phyloP scores from a whole-genome alignment of 2,797 vertebrate species.

The Siniperca obscura region DNA sequence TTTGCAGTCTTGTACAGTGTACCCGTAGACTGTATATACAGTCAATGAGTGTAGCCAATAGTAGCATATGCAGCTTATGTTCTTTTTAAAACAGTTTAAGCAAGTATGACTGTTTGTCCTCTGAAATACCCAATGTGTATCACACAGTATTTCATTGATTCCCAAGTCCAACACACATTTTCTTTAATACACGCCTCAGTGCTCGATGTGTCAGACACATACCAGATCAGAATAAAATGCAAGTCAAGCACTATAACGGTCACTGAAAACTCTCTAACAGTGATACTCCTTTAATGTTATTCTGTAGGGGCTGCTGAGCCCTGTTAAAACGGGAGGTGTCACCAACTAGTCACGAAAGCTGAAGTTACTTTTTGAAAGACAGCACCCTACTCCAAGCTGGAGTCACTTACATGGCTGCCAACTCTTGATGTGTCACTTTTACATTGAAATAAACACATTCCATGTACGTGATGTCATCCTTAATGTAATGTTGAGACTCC shows the following conservation, averaged over 20 bases:
- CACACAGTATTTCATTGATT: neutral
- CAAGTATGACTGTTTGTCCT: neutral
- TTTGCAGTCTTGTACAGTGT: neutral
- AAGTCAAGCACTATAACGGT: neutral
- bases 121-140: neutral
- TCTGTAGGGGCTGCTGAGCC: constrained; percentile 37
- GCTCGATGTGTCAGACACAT: neutral
- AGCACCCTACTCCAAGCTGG: neutral
- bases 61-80: neutral
- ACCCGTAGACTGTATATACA: no score
- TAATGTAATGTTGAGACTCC: constrained; percentile 39
- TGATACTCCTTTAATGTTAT: constrained; percentile 14
- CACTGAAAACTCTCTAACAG: constrained; percentile 1
- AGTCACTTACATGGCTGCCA: constrained; percentile 21
- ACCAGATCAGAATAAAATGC: constrained; percentile 25
- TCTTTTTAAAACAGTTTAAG: neutral
- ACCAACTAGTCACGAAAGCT: constrained; percentile 45
- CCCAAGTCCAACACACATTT: neutral
- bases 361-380: neutral
- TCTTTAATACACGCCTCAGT: neutral
- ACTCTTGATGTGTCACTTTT: constrained; percentile 46
- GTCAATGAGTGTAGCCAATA: no score
- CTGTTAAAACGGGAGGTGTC: constrained; percentile 44
- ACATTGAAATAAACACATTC: constrained; percentile 35
- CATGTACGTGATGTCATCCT: constrained; percentile 60